A percentile compares a stretch with the other conserved stretches of the same genome.
Conservation (phyloP, 2,888 invertebrate genomes). For the Trachelus iudaicus region DNA sequence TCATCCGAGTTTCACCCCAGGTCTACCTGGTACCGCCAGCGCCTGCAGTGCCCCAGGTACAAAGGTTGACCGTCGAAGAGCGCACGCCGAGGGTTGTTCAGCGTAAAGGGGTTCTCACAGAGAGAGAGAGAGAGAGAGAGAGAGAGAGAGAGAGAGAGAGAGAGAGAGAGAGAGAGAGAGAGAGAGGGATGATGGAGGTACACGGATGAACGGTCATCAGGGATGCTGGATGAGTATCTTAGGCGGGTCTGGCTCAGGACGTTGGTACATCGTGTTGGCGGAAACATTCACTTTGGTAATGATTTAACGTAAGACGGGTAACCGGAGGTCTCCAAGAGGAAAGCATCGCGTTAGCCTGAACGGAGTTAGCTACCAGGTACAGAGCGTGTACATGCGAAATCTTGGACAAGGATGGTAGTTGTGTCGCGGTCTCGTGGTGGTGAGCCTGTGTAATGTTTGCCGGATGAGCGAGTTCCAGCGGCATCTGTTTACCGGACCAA, state of each 20-base stretch:
- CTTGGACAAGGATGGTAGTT: slow-evolving; percentile 35
- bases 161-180: not conserved
- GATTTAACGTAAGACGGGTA: slow-evolving; percentile 40
- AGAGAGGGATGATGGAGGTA: not conserved
- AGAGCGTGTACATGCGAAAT: slow-evolving; percentile 33
- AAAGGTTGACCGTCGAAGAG: not conserved
- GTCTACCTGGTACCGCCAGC: not conserved
- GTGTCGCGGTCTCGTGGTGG: slow-evolving; percentile 35
- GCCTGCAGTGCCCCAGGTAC: not conserved
- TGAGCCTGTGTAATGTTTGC: slow-evolving; percentile 53
- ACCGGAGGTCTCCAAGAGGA: slow-evolving; percentile 39
- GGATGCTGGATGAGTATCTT: not conserved
- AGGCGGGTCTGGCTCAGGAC: not conserved
- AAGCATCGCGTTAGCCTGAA: slow-evolving; percentile 31
- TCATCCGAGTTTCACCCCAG: not conserved
- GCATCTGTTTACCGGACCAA: slow-evolving; percentile 56
- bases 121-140: not conserved
- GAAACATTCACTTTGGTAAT: slow-evolving; percentile 41
- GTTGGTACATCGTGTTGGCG: slow-evolving; percentile 8
- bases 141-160: not conserved
- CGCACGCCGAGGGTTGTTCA: not conserved
- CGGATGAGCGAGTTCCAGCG: slow-evolving; percentile 50
- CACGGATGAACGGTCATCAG: not conserved
- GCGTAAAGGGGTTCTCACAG: not conserved
- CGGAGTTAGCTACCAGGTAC: slow-evolving; percentile 39